These are phyloP conservation scores for Dascyllus trimaculatus DNA, from an alignment of 2,113 vertebrate species.

Conservation along the genomic window DNA sequence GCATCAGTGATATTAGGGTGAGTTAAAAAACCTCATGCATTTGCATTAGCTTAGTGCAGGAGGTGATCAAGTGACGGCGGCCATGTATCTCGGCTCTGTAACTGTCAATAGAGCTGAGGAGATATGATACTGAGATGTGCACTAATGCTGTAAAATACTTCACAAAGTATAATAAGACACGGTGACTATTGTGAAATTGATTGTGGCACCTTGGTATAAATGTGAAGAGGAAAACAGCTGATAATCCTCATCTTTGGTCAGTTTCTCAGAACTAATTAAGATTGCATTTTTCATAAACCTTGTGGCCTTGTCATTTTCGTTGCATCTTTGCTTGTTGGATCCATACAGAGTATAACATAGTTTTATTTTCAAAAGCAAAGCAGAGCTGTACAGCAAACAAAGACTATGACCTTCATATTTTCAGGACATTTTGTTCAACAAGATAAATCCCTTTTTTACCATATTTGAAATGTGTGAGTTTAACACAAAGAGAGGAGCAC, in stretches of 20 bases:
- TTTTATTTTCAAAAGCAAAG: conserved; percentile 12
- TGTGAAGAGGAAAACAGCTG: conserved; percentile 1
- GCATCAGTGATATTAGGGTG: background rate
- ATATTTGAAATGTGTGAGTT: background rate
- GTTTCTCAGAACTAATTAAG: conserved; percentile 20
- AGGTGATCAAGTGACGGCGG: background rate
- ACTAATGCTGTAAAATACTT: background rate
- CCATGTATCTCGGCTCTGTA: background rate
- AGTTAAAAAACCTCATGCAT: background rate
- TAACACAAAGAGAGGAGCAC: background rate
- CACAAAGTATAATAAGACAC: background rate
- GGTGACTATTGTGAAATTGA: background rate
- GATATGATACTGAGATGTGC: background rate
- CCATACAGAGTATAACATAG: background rate
- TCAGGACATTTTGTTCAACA: background rate
- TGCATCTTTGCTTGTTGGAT: background rate
- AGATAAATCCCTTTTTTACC: background rate
- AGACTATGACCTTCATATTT: background rate
- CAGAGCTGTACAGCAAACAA: too few relatives aligned
- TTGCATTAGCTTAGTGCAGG: background rate
- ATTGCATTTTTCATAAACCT: background rate
- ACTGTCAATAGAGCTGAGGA: background rate
- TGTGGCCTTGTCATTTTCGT: background rate
- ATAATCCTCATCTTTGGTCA: conserved; percentile 1
- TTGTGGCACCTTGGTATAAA: background rate